Evolutionary conservation across 2,888 invertebrate species (phyloP).

Genomic region (Sarcophaga subvicina): DNA sequence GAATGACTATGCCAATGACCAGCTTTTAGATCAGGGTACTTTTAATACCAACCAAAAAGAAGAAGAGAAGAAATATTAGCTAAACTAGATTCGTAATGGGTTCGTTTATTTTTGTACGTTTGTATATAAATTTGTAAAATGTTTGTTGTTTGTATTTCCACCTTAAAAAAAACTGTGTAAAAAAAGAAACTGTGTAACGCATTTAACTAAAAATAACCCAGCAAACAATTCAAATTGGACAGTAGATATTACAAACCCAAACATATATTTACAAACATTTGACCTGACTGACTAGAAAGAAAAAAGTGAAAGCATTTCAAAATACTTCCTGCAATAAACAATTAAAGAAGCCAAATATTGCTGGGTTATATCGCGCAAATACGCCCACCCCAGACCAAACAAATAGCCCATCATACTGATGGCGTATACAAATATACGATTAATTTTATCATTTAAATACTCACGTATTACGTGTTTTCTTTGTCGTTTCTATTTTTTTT

Average conservation of each 20-base stretch:
- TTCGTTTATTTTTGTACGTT: conserved; percentile 20
- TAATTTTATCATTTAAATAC: background rate
- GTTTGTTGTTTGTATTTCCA: conserved; percentile 49
- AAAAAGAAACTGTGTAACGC: conserved; percentile 7
- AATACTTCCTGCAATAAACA: background rate
- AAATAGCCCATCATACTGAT: conserved; percentile 30
- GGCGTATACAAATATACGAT: conserved; percentile 27
- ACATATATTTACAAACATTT: background rate
- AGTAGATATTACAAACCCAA: background rate
- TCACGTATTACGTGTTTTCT: conserved; percentile 38
- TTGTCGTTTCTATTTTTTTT: background rate
- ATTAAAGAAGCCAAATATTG: background rate
- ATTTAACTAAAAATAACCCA: conserved; percentile 23
- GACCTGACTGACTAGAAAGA: background rate
- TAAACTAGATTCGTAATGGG: conserved; percentile 62
- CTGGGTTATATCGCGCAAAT: conserved; percentile 10
- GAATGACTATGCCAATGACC: conserved; percentile 63
- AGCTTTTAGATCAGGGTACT: conserved; percentile 66
- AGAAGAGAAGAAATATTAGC: background rate
- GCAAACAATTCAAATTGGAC: background rate
- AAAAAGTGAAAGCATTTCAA: background rate
- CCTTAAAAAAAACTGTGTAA: conserved; percentile 30
- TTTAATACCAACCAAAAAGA: conserved; percentile 17
- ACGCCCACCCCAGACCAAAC: conserved; percentile 17
- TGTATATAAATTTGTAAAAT: conserved; percentile 1